Percentiles rank a stretch among this genome's conserved stretches.
Conservation (phyloP, 1,140 invertebrate species). For the Penaeus chinensis region DNA sequence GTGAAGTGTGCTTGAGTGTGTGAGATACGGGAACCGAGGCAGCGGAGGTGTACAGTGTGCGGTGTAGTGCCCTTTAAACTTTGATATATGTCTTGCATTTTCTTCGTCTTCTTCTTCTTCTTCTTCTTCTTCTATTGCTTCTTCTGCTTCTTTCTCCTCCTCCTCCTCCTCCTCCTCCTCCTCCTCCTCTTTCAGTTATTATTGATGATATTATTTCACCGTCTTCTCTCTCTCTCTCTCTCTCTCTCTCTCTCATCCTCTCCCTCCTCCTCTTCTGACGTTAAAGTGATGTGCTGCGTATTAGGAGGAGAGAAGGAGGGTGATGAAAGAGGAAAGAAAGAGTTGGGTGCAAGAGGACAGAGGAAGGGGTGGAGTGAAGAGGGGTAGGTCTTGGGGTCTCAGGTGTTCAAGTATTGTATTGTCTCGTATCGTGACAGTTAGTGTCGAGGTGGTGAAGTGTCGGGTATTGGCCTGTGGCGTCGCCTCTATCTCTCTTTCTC, state of each 20-base stretch:
- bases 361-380: background rate
- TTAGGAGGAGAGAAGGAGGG: background rate
- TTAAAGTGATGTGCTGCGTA: background rate
- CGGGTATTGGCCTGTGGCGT: background rate
- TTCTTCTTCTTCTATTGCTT: background rate
- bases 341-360: background rate
- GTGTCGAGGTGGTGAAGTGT: no score
- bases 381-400: background rate
- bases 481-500: background rate
- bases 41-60: no score
- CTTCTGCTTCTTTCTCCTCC: background rate
- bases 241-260: background rate
- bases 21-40: no score
- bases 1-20: no score
- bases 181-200: background rate
- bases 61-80: no score
- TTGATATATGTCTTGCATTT: no score
- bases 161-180: background rate
- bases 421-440: no score
- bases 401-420: no score
- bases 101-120: background rate
- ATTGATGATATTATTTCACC: background rate
- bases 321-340: background rate
- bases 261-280: background rate
- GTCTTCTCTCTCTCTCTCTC: background rate